Percentiles rank a stretch among this genome's conserved stretches.
These are phyloP conservation scores for Lynx canadensis DNA, from an alignment of 2,113 vertebrate genomes.

Conservation along the genomic window DNA sequence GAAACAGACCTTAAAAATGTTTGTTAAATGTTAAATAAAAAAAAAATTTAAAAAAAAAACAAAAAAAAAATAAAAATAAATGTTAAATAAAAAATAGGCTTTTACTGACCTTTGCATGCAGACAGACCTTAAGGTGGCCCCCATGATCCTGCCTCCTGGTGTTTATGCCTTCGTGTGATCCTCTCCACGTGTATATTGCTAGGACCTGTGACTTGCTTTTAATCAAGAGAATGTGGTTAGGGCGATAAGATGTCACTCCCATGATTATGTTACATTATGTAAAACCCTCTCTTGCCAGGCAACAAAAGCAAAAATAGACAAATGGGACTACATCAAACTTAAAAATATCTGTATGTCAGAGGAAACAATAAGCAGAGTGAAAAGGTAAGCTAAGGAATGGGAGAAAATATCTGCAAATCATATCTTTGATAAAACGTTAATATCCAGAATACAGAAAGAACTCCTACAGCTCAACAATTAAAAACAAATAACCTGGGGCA, in stretches of 20 bases:
- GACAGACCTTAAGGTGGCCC: background rate
- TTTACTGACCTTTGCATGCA: background rate
- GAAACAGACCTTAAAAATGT: conserved; percentile 8
- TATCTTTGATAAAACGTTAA: background rate
- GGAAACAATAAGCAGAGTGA: conserved; percentile 26
- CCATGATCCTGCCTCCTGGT: background rate
- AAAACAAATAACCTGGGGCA: background rate
- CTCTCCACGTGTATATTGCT: background rate
- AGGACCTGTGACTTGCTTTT: conserved; percentile 7
- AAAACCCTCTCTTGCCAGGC: conserved; percentile 1
- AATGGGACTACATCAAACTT: background rate
- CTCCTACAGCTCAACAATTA: background rate
- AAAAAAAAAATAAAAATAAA: too few relatives aligned
- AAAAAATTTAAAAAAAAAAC: too few relatives aligned
- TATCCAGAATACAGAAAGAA: background rate
- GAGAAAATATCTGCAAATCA: background rate
- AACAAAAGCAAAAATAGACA: conserved; percentile 31
- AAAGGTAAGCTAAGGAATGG: conserved; percentile 22
- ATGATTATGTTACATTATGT: background rate
- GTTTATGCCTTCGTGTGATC: background rate
- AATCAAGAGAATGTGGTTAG: background rate
- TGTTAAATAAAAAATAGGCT: conserved; percentile 4
- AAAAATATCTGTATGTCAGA: background rate
- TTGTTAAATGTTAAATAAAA: conserved; percentile 28
- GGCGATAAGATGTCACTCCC: background rate